Percentiles rank a stretch among this genome's conserved stretches.
phyloP scores from a whole-genome alignment of 2,113 vertebrate species.

The Amphiprion percula region DNA sequence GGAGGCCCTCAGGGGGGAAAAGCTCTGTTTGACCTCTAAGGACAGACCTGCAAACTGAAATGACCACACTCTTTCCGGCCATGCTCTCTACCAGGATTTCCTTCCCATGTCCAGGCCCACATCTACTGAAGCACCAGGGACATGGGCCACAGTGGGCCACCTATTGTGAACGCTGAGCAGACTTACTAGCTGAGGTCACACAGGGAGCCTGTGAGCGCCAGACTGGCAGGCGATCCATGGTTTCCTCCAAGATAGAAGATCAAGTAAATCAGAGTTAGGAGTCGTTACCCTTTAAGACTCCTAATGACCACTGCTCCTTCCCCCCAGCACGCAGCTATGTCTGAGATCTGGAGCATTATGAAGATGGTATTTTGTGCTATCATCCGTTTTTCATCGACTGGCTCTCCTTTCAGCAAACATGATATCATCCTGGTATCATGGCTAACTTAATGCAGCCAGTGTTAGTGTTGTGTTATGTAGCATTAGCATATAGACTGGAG shows the following conservation, averaged over 20 bases:
- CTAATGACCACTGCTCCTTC: constrained; percentile 76
- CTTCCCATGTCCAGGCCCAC: constrained; percentile 76
- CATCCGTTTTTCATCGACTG: constrained; percentile 77
- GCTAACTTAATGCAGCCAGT: constrained; percentile 76
- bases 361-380: constrained; percentile 74
- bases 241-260: constrained; percentile 88
- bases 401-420: constrained; percentile 77
- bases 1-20: constrained; percentile 49
- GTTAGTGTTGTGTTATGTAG: constrained; percentile 76
- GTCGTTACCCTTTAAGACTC: constrained; percentile 80
- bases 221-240: constrained; percentile 87
- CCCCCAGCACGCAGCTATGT: constrained; percentile 55
- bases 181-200: constrained; percentile 82
- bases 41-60: constrained; percentile 76
- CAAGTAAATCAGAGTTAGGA: constrained; percentile 86
- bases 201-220: constrained; percentile 81
- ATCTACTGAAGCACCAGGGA: constrained; percentile 73
- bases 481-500: constrained; percentile 73
- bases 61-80: constrained; percentile 73
- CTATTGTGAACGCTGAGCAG: constrained; percentile 82
- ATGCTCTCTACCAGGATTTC: constrained; percentile 82
- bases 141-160: constrained; percentile 70
- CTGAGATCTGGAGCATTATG: constrained; percentile 69
- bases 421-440: constrained; percentile 76
- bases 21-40: constrained; percentile 72